Evolutionary conservation across 2,113 vertebrate genomes (phyloP).

Genomic region (Hiodon alosoides): DNA sequence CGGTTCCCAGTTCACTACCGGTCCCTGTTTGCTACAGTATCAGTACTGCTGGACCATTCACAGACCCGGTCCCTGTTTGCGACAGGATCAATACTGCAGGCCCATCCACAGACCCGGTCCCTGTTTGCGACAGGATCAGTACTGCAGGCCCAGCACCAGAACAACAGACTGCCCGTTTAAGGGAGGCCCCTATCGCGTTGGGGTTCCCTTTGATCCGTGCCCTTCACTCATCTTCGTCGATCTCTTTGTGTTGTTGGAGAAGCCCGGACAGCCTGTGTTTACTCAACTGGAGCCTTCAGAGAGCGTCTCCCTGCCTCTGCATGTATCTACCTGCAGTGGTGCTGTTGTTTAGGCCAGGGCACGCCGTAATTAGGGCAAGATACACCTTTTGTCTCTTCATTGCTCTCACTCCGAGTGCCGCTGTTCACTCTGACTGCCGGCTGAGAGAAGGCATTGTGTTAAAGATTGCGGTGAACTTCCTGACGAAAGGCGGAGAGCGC

Average conservation of each 20-base stretch:
- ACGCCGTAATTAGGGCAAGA: slow-evolving; percentile 68
- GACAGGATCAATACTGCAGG: not conserved
- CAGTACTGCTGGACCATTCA: not conserved
- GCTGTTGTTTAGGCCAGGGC: slow-evolving; percentile 64
- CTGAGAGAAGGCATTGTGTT: not conserved
- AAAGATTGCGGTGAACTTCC: not conserved
- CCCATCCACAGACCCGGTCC: not conserved
- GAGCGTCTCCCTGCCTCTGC: slow-evolving; percentile 56
- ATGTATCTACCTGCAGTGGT: slow-evolving; percentile 62
- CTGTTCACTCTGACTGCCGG: slow-evolving; percentile 43
- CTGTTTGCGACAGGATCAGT: not conserved
- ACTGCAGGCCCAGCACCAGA: not conserved
- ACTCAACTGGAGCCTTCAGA: slow-evolving; percentile 54
- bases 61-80: not conserved
- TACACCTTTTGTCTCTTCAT: slow-evolving; percentile 56
- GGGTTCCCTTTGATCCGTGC: slow-evolving; percentile 45
- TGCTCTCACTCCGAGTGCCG: slow-evolving; percentile 38
- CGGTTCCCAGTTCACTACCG: not conserved
- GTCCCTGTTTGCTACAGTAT: not conserved
- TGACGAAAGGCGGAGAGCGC: slow-evolving; percentile 12
- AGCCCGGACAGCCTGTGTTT: slow-evolving; percentile 52
- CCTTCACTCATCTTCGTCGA: slow-evolving; percentile 37
- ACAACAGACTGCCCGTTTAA: slow-evolving; percentile 16
- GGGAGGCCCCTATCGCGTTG: slow-evolving; percentile 4
- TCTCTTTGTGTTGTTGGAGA: slow-evolving; percentile 17